phyloP scores from a whole-genome alignment of 2,888 invertebrate species.

The Chorisops tibialis region DNA sequence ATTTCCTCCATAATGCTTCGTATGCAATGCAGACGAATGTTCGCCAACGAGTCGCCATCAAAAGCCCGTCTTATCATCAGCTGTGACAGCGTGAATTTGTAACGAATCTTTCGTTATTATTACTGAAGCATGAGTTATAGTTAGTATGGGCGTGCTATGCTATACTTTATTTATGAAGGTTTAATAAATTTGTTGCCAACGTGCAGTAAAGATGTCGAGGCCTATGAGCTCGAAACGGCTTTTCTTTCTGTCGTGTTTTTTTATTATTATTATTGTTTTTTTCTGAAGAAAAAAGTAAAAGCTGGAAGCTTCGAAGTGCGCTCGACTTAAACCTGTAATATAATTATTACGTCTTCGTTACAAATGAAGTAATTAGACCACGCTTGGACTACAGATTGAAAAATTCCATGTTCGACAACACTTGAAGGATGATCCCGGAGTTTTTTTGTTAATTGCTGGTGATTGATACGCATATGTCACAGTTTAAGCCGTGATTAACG shows the following conservation, averaged over 20 bases:
- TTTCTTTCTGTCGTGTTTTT: conserved; percentile 4
- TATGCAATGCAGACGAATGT: background rate
- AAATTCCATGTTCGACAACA: too few species aligned
- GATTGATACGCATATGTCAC: too few species aligned
- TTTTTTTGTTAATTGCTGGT: too few species aligned
- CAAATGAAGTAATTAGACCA: conserved; percentile 14
- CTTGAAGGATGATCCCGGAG: too few species aligned
- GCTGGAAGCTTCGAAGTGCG: conserved; percentile 2
- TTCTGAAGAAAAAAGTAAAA: conserved; percentile 6
- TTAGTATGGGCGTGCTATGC: too few species aligned
- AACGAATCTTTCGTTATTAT: background rate
- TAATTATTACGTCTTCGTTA: background rate
- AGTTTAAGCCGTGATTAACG: too few species aligned
- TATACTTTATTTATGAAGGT: too few species aligned
- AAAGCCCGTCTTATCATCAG: background rate
- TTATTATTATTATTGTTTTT: background rate
- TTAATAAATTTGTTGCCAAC: background rate
- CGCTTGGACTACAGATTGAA: background rate
- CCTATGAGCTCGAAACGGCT: background rate
- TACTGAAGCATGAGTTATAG: too few species aligned
- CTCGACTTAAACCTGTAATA: background rate
- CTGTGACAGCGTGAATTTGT: conserved; percentile 7
- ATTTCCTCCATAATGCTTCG: conserved; percentile 19
- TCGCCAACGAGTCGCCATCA: conserved; percentile 1
- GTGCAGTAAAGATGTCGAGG: background rate